Evolutionary conservation across 2,888 invertebrate genomes (phyloP), one percentile per base, ranked within the genome.

Genomic region (Mesorhabditis belari): DNA sequence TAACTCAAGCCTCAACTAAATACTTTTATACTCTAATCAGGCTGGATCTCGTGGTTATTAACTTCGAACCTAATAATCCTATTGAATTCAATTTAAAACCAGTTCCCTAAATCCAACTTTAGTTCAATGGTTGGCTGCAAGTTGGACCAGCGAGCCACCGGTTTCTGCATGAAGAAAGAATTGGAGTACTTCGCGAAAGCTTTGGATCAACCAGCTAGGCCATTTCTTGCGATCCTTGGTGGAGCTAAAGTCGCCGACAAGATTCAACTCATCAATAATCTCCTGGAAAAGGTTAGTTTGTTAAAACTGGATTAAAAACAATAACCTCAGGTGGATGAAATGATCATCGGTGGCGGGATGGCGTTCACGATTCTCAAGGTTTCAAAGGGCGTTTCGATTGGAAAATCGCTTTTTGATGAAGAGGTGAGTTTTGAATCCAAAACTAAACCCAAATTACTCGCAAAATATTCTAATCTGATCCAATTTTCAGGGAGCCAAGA

Each of bases 291-390:
- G 85, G 96, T 65, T n/a, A 2, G 49, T 49, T 55, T 44, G 2
- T 6, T 17, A n/a, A 19, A 29, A n/a, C n/a, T 35, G 44, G 44
- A 35, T 21, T 49, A 24, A 17, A 27, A 21, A 5, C 28, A 3
- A n/a, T 58, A 28, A 25, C 51, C 75, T 49, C 64, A 77, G 65
- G 76, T 99, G 0, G 88, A 96, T 82, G 95, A 95, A 83, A 96
- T 99, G 95, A 95, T 99, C 76, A 95, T 99, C 81, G 95, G 93
- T 29, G 98, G 98, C 62, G 98, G 98, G 64, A 99, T 98, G 98
- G 93, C 95, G 0, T 99, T 91, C 82, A 99, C 98, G 60, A 99
- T 99, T 85, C 86, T 96, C 5, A 99, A 98, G 84, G 90, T 90
- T 65, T 84, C 88, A 0, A 87, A 92, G 77, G 88, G 88, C 66